These are phyloP conservation scores for Gnathonemus echidnorhynchus DNA, from an alignment of 2,113 vertebrate species.

Conservation along the genomic window DNA sequence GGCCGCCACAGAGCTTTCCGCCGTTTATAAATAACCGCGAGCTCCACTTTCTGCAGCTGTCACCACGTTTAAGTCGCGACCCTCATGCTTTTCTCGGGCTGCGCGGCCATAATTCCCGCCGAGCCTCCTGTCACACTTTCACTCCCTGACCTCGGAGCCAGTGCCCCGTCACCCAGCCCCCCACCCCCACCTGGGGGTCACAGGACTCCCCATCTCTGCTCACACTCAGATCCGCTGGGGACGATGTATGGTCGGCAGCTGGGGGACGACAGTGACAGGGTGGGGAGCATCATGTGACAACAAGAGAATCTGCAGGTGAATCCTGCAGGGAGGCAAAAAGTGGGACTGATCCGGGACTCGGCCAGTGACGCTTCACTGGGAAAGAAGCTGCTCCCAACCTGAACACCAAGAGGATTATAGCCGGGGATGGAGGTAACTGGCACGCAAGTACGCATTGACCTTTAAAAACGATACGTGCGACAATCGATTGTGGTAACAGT, in stretches of 20 bases:
- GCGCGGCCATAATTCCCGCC: constrained; percentile 47
- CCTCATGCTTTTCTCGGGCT: constrained; percentile 55
- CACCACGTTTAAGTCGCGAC: constrained; percentile 66
- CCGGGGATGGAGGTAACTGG: too few species aligned
- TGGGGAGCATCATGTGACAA: neutral
- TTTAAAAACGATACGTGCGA: too few species aligned
- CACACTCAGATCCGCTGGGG: neutral
- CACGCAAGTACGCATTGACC: too few species aligned
- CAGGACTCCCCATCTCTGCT: neutral
- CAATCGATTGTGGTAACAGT: too few species aligned
- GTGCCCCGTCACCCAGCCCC: neutral
- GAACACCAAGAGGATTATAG: neutral
- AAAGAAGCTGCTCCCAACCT: neutral
- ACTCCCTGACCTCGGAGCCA: neutral
- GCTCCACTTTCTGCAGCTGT: constrained; percentile 72
- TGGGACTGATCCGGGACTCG: neutral
- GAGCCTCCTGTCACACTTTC: constrained; percentile 25
- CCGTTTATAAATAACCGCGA: constrained; percentile 51
- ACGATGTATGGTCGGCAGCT: neutral
- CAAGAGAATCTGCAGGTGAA: neutral
- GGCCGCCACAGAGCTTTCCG: constrained; percentile 39
- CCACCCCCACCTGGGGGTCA: neutral
- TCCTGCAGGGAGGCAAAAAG: neutral
- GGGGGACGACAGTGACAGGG: neutral
- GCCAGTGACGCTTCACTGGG: neutral